These are phyloP conservation scores for Drosophila mayri DNA, from an alignment of 1,140 invertebrate species.

Conservation along the genomic window DNA sequence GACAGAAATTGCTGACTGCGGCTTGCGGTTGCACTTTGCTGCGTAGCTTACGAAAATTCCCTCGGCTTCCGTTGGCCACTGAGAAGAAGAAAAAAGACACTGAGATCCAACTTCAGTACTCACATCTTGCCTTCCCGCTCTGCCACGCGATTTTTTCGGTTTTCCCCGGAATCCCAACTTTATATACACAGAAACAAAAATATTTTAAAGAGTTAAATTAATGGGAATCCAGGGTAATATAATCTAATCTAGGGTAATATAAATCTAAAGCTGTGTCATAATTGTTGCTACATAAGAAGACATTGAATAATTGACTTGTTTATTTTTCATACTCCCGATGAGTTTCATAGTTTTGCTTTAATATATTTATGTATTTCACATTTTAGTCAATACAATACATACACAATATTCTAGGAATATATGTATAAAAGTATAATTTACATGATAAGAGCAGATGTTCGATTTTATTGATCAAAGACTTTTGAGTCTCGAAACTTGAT, in stretches of 20 bases:
- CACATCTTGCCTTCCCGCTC: slow-evolving; percentile 9
- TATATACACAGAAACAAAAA: neutral
- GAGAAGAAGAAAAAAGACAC: slow-evolving; percentile 25
- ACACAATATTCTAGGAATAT: neutral
- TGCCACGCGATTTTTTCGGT: slow-evolving; percentile 18
- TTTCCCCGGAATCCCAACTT: slow-evolving; percentile 3
- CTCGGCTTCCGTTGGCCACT: slow-evolving; percentile 62
- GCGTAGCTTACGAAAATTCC: slow-evolving; percentile 62
- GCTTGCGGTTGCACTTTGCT: slow-evolving; percentile 64
- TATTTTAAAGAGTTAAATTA: too few species aligned
- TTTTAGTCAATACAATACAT: neutral
- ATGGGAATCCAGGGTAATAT: too few species aligned
- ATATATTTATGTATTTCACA: too few species aligned
- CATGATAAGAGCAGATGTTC: too few species aligned
- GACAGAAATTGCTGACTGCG: slow-evolving; percentile 73
- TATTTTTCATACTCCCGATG: too few species aligned
- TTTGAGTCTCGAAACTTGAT: too few species aligned
- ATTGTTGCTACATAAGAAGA: too few species aligned
- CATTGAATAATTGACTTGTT: too few species aligned
- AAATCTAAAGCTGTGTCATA: too few species aligned
- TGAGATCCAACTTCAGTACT: neutral
- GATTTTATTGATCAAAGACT: neutral
- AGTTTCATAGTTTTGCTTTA: too few species aligned
- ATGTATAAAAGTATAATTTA: too few species aligned
- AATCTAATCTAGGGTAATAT: too few species aligned